phyloP scores from a whole-genome alignment of 2,797 vertebrate species.

The Ctenosaura bakeri region DNA sequence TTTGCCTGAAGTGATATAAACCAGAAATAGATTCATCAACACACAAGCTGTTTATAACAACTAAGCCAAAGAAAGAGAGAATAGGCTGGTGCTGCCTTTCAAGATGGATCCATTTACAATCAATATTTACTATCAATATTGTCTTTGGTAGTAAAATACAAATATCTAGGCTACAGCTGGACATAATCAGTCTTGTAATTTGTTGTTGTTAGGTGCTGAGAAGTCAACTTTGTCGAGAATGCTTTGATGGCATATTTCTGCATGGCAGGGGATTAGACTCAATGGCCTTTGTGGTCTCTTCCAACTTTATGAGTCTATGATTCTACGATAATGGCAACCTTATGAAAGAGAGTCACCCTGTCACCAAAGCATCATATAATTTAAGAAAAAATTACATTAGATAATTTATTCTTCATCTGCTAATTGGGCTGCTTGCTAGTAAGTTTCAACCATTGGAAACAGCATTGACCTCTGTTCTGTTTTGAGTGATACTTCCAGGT shows the following conservation, averaged over 20 bases:
- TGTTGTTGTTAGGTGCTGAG: no score
- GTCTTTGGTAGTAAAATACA: not conserved
- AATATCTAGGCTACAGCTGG: not conserved
- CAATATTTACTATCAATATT: not conserved
- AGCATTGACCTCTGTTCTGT: not conserved
- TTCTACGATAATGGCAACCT: no score
- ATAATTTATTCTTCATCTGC: not conserved
- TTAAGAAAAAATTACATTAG: not conserved
- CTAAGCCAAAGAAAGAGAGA: not conserved
- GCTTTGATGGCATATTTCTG: no score
- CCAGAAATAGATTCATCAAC: not conserved
- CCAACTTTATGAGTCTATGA: no score
- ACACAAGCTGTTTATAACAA: not conserved
- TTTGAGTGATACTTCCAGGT: not conserved
- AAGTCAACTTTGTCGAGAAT: no score
- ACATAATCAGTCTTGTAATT: no score
- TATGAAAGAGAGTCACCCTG: no score
- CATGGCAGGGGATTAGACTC: no score
- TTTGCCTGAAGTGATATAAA: not conserved
- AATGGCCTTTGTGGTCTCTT: no score
- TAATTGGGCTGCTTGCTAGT: not conserved
- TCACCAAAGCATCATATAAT: not conserved
- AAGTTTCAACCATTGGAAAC: not conserved
- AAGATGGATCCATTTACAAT: not conserved
- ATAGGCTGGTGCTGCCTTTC: not conserved